These are phyloP conservation scores for Psix sp. DNA, from an alignment of 1,140 invertebrate genomes.

Conservation along the genomic window DNA sequence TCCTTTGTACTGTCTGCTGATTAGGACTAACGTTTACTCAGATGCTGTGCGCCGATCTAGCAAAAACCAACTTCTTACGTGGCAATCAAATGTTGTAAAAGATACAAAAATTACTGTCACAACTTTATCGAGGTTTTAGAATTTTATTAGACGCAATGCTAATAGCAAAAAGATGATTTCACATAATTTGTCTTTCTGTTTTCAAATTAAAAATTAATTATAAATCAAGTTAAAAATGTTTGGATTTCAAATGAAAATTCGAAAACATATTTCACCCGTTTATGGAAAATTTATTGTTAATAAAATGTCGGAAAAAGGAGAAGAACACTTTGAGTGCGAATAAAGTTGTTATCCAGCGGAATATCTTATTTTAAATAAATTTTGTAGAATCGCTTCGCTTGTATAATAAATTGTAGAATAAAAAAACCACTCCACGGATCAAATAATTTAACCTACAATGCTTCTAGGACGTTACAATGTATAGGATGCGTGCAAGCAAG, in stretches of 20 bases:
- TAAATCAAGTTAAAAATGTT: no score
- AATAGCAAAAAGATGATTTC: no score
- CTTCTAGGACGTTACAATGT: slow-evolving; percentile 31
- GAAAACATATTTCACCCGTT: no score
- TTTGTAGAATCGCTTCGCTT: slow-evolving; percentile 3
- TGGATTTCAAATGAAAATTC: no score
- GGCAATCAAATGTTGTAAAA: neutral
- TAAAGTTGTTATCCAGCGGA: neutral
- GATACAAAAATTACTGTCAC: neutral
- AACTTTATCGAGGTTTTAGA: no score
- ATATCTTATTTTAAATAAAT: slow-evolving; percentile 3
- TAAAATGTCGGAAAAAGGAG: no score
- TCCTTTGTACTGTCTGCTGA: slow-evolving; percentile 63
- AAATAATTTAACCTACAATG: slow-evolving; percentile 46
- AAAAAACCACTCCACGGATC: slow-evolving; percentile 26
- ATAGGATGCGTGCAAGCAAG: slow-evolving; percentile 65
- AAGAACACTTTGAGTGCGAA: no score
- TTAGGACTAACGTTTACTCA: slow-evolving; percentile 50
- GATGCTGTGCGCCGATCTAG: neutral
- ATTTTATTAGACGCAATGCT: no score
- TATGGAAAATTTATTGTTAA: no score
- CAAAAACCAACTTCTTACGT: slow-evolving; percentile 26
- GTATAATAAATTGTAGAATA: slow-evolving; percentile 14
- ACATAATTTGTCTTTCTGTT: no score
- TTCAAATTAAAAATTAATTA: no score